Percentiles rank a stretch among this genome's conserved stretches.
phyloP scores from a whole-genome alignment of 2,797 vertebrate genomes.

The Myripristis murdjan region DNA sequence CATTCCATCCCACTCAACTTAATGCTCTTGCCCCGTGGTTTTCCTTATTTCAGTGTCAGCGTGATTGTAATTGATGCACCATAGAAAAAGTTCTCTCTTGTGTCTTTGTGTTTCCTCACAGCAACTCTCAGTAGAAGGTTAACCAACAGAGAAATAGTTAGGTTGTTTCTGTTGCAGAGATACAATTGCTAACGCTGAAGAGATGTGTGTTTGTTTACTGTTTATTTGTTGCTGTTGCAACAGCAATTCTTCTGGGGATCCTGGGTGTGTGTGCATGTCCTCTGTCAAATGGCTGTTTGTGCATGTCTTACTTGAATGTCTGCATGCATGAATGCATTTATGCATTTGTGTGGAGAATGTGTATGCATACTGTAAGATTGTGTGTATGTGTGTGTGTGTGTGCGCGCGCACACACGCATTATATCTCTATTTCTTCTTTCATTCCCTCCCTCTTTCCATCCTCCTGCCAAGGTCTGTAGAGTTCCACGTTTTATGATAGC shows the following conservation, averaged over 20 bases:
- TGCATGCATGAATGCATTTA: neutral
- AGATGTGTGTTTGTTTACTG: no score
- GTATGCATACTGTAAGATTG: neutral
- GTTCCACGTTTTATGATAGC: slow-evolving; percentile 15
- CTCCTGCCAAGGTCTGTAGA: slow-evolving; percentile 9
- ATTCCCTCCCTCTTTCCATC: neutral
- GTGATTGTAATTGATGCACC: neutral
- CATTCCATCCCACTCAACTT: neutral
- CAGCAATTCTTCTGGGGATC: no score
- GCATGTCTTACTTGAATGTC: neutral
- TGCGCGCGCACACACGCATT: neutral
- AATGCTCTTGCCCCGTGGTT: no score
- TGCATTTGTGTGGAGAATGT: no score
- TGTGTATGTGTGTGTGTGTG: neutral
- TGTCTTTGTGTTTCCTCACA: neutral
- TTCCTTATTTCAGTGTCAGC: neutral
- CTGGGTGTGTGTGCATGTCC: no score
- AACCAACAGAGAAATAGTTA: neutral
- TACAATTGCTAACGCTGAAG: no score
- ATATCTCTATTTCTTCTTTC: neutral
- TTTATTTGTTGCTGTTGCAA: no score
- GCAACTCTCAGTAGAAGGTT: neutral
- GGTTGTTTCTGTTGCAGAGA: no score
- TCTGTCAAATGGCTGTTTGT: no score
- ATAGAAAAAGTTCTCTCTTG: neutral